Conservation (phyloP, 2,113 vertebrate genomes). For the Stomatorhinus ivindoensis region DNA sequence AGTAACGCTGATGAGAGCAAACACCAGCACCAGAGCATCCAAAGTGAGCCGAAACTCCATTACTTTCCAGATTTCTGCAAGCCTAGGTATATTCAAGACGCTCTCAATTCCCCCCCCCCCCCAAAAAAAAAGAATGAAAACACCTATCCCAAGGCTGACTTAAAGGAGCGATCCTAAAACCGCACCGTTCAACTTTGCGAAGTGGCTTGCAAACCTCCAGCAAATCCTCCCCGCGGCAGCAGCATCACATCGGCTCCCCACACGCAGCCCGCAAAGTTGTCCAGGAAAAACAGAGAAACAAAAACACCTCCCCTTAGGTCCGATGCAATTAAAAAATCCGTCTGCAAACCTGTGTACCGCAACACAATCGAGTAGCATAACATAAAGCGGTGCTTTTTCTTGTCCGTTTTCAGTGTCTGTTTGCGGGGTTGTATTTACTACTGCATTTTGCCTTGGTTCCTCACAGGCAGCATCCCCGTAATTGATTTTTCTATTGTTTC, state of each 20-base stretch:
- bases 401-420: not conserved
- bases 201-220: constrained; percentile 14
- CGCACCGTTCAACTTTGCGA: constrained; percentile 27
- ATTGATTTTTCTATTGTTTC: not conserved
- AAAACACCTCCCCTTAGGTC: constrained; percentile 2
- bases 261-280: not conserved
- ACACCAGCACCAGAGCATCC: constrained; percentile 39
- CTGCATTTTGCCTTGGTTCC: not conserved
- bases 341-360: not conserved
- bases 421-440: not conserved
- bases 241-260: constrained; percentile 36
- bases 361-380: not conserved
- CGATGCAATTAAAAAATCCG: not conserved
- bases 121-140: not conserved
- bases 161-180: not conserved
- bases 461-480: not conserved
- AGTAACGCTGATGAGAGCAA: constrained; percentile 45
- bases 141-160: not conserved
- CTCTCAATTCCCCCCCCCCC: constrained; percentile 13
- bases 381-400: not conserved
- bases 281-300: not conserved
- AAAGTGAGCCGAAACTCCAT: constrained; percentile 53
- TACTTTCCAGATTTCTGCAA: constrained; percentile 17
- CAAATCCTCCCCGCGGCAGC: not conserved
- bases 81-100: constrained; percentile 25